Evolutionary conservation across 2,113 vertebrate genomes (phyloP).

Genomic region (Synodontis membranacea): DNA sequence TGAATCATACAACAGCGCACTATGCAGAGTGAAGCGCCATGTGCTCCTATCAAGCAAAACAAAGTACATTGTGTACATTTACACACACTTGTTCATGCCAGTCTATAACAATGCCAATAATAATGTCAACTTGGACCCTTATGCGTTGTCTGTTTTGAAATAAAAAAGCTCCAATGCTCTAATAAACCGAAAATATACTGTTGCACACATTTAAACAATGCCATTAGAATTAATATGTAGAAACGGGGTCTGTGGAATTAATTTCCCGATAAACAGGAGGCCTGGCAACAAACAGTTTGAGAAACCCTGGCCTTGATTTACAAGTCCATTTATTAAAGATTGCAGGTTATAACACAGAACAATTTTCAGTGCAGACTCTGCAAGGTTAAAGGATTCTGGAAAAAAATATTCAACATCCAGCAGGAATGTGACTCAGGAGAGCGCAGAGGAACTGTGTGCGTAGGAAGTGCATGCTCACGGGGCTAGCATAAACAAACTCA

Average conservation of each 20-base stretch:
- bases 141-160: not conserved
- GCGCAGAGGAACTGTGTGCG: not conserved
- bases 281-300: not conserved
- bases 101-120: not conserved
- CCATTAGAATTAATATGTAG: not conserved
- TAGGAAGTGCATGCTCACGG: not conserved
- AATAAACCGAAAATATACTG: not conserved
- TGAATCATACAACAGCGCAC: not conserved
- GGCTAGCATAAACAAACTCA: conserved; percentile 13
- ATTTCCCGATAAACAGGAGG: not conserved
- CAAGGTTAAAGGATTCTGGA: not conserved
- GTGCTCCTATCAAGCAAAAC: not conserved
- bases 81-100: not conserved
- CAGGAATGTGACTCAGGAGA: not conserved
- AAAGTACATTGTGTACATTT: not conserved
- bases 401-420: conserved; percentile 10
- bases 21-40: not conserved
- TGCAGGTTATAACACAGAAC: not conserved
- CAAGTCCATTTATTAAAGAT: not conserved
- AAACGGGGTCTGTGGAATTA: not conserved
- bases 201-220: not conserved
- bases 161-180: not conserved
- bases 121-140: not conserved
- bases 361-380: not conserved
- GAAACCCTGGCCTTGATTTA: not conserved